phyloP scores from a whole-genome alignment of 2,113 vertebrate species.

The Protomyctophum bolini region DNA sequence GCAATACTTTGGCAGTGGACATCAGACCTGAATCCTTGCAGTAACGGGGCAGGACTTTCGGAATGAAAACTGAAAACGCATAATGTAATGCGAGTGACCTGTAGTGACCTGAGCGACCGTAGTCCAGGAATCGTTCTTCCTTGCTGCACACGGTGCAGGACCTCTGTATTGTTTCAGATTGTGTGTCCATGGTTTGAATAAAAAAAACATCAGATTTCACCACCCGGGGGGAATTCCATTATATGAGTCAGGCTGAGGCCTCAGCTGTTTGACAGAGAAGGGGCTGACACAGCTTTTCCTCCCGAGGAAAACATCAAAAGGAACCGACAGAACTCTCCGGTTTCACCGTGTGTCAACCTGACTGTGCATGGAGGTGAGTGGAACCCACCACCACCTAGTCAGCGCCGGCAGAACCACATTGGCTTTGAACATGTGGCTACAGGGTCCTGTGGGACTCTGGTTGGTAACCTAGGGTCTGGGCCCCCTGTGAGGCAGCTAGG shows the following conservation, averaged over 20 bases:
- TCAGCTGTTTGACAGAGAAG: slow-evolving; percentile 46
- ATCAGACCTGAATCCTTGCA: too few relatives aligned
- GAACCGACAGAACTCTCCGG: not conserved
- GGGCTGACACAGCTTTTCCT: slow-evolving; percentile 47
- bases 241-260: slow-evolving; percentile 54
- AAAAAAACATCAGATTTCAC: slow-evolving; percentile 47
- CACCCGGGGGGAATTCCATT: slow-evolving; percentile 60
- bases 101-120: not conserved
- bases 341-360: slow-evolving; percentile 36
- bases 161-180: slow-evolving; percentile 1
- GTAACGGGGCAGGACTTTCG: too few relatives aligned
- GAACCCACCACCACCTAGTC: not conserved
- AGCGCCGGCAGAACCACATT: not conserved
- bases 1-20: too few relatives aligned
- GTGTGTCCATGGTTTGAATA: slow-evolving; percentile 42
- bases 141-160: not conserved
- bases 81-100: not conserved
- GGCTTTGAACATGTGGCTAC: not conserved
- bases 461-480: too few relatives aligned
- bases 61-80: too few relatives aligned
- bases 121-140: not conserved
- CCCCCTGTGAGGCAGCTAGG: too few relatives aligned
- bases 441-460: too few relatives aligned
- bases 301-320: slow-evolving; percentile 26
- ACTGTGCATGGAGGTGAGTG: slow-evolving; percentile 21